A percentile compares a stretch with the other conserved stretches of the same genome.
phyloP scores from a whole-genome alignment of 2,113 vertebrate genomes.

The Trogon surrucura region DNA sequence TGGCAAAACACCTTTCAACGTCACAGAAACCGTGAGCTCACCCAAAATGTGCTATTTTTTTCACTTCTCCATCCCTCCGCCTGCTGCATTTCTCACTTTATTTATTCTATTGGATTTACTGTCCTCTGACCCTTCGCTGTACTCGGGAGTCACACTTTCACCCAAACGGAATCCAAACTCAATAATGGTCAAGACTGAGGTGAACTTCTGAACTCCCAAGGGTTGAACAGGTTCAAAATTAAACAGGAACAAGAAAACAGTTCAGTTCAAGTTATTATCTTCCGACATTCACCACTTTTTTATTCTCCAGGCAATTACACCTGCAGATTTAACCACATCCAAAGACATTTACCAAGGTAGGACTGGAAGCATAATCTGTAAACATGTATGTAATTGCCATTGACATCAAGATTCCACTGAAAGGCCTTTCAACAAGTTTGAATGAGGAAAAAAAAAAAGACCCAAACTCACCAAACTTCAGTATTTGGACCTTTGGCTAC shows the following conservation, averaged over 20 bases:
- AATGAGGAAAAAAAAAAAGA: not conserved
- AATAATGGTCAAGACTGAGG: conserved; percentile 46
- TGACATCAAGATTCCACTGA: conserved; percentile 18
- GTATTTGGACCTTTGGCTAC: conserved; percentile 4
- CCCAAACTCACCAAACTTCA: not conserved
- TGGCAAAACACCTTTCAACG: not conserved
- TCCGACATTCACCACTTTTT: not conserved
- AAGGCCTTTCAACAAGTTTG: conserved; percentile 28
- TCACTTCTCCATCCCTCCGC: not conserved
- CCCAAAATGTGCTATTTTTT: not conserved
- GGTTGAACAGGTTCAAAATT: conserved; percentile 4
- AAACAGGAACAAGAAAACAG: conserved; percentile 24
- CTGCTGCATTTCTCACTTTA: conserved; percentile 40
- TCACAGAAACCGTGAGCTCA: not conserved
- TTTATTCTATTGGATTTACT: conserved; percentile 54
- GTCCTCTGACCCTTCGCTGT: conserved; percentile 31
- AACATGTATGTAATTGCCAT: conserved; percentile 15
- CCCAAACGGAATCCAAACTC: conserved; percentile 36
- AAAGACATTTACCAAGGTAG: conserved; percentile 33
- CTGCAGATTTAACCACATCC: conserved; percentile 11
- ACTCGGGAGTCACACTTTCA: not conserved
- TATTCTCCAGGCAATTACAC: not conserved
- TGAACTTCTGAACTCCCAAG: conserved; percentile 43
- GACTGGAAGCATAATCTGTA: not conserved
- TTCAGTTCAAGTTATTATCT: conserved; percentile 20